These are phyloP conservation scores for Zootermopsis nevadensis DNA, from an alignment of 2,888 invertebrate species.

Conservation along the genomic window DNA sequence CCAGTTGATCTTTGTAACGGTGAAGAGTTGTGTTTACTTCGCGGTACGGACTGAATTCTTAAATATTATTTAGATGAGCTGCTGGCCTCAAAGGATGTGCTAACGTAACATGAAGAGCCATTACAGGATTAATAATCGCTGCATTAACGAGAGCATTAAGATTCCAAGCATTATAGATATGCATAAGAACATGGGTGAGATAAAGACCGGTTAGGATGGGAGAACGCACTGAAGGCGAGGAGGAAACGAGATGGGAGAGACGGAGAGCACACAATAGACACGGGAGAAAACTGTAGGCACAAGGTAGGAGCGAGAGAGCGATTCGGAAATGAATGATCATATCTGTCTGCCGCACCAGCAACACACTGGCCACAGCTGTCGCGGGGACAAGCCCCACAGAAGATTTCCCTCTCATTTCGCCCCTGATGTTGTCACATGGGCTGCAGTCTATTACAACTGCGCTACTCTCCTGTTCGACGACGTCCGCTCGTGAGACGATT, in stretches of 20 bases:
- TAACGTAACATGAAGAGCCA: too few relatives aligned
- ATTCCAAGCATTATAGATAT: not conserved
- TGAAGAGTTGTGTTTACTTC: too few relatives aligned
- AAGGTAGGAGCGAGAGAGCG: not conserved
- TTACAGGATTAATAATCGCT: not conserved
- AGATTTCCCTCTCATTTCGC: too few relatives aligned
- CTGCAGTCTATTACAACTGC: not conserved
- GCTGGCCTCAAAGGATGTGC: too few relatives aligned
- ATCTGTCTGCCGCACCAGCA: not conserved
- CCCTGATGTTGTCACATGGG: not conserved
- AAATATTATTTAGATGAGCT: too few relatives aligned
- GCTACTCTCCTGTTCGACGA: too few relatives aligned
- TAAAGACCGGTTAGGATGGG: not conserved
- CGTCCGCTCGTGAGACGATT: too few relatives aligned
- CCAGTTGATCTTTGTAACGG: too few relatives aligned
- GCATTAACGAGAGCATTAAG: not conserved
- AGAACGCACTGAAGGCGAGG: not conserved
- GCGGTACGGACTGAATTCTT: too few relatives aligned
- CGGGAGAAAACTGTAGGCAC: not conserved
- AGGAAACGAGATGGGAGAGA: slow-evolving; percentile 19
- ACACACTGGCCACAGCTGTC: slow-evolving; percentile 15
- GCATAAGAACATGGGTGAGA: not conserved
- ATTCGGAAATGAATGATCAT: slow-evolving; percentile 25
- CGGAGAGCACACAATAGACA: slow-evolving; percentile 19
- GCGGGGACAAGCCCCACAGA: too few relatives aligned